Conservation (phyloP, 2,797 vertebrate species). For the Melanotaenia nigrans region DNA sequence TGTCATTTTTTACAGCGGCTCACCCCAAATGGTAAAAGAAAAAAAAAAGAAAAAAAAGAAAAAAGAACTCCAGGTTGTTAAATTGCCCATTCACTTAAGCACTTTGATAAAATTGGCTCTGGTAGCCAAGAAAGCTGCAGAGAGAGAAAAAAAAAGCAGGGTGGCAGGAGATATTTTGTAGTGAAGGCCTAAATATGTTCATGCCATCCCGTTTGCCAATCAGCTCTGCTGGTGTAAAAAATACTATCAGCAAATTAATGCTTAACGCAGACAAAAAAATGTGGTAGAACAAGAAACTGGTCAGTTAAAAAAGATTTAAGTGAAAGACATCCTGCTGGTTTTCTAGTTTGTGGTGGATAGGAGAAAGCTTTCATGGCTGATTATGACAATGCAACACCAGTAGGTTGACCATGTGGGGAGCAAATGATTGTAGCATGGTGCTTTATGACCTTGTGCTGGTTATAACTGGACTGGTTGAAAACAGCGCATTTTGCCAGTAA, state of each 20-base stretch:
- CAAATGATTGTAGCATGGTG: conserved; percentile 65
- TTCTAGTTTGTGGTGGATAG: conserved; percentile 12
- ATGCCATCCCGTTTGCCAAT: conserved; percentile 65
- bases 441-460: conserved; percentile 71
- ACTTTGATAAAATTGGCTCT: conserved; percentile 57
- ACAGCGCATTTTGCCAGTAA: conserved; percentile 51
- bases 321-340: conserved; percentile 40
- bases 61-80: conserved; percentile 37
- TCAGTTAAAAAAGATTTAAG: conserved; percentile 15
- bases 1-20: conserved; percentile 46
- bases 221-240: conserved; percentile 42
- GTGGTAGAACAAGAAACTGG: conserved; percentile 11
- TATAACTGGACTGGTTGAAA: conserved; percentile 66
- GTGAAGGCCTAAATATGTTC: conserved; percentile 76
- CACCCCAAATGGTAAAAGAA: conserved; percentile 46
- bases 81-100: conserved; percentile 49
- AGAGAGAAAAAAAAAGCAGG: conserved; percentile 29
- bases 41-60: background rate
- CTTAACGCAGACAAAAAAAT: conserved; percentile 31
- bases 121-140: conserved; percentile 50
- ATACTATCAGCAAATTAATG: conserved; percentile 27
- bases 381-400: conserved; percentile 37
- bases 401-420: conserved; percentile 48
- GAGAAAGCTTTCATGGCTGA: conserved; percentile 35
- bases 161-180: conserved; percentile 74